Evolutionary conservation across 1,140 invertebrate genomes (phyloP), one percentile per base, ranked within the genome.

Genomic region (Sarcophaga peregrina): DNA sequence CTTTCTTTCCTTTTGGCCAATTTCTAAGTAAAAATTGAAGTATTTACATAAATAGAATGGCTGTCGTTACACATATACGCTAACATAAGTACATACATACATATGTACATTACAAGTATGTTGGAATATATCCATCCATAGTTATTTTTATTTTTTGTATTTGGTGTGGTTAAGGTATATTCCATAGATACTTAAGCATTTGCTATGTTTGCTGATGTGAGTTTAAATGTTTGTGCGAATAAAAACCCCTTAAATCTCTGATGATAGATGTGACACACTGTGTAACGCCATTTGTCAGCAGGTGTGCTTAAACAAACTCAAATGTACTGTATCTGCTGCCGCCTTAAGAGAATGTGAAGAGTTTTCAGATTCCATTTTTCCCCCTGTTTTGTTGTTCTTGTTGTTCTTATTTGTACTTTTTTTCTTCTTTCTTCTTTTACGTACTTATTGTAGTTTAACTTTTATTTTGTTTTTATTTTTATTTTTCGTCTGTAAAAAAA

Each of bases 211-310:
- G 25, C 25, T 2, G 25, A 6, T 68, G 5, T 68, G 62, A n/a
- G 6, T 68, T n/a, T n/a, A 58, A 15, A 13, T 58, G n/a, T 58
- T 58, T 20, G 62, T 68, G 62, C 62, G 17, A 68, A 68, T 68
- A 78, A 78, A 78, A 78, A 78, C 75, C 25, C 47, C 48, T 78
- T 78, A 78, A 78, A 78, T 78, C 75, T 78, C 47, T 78, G 75
- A 78, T 78, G 75, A 78, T 78, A 78, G 75, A 78, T 78, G 75
- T 78, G 75, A 78, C 75, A 78, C 75, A 78, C 75, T 78, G 75
- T 50, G 75, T 78, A 78, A 78, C 75, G 75, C 75, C 75, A 78
- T 78, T 78, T 78, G 75, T 78, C 75, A 78, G 75, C 75, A 78
- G 75, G 75, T 78, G 75, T 50, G 48, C n/a, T 11, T n/a, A 78